phyloP scores from a whole-genome alignment of 2,888 invertebrate genomes.

The Onthophagus sagittarius region DNA sequence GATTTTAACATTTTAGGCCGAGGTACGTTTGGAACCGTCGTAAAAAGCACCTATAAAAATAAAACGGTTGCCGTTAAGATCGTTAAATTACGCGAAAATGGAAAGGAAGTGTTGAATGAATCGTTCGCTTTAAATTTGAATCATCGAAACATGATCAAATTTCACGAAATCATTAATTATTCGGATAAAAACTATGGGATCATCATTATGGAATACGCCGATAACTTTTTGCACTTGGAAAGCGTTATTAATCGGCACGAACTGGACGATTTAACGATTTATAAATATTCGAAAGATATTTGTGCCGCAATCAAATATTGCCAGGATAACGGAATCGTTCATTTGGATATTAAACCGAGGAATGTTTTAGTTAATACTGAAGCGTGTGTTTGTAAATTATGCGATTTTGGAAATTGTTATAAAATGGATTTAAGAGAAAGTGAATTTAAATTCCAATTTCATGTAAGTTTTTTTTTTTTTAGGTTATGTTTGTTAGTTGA shows the following conservation, averaged over 20 bases:
- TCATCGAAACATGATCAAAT: slow-evolving; percentile 40
- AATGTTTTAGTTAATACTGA: slow-evolving; percentile 41
- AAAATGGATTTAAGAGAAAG: background rate
- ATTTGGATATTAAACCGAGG: slow-evolving; percentile 45
- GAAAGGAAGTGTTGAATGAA: slow-evolving; percentile 32
- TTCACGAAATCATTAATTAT: slow-evolving; percentile 36
- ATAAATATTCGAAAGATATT: slow-evolving; percentile 36
- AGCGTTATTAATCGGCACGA: slow-evolving; percentile 34
- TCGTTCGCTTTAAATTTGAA: slow-evolving; percentile 35
- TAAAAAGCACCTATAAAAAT: slow-evolving; percentile 41
- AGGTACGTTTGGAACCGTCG: slow-evolving; percentile 45
- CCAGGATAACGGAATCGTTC: slow-evolving; percentile 39
- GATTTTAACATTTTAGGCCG: slow-evolving; percentile 39
- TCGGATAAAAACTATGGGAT: slow-evolving; percentile 34
- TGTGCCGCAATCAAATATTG: slow-evolving; percentile 39
- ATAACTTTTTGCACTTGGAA: slow-evolving; percentile 36
- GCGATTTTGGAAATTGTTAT: slow-evolving; percentile 45
- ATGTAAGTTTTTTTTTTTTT: slow-evolving; percentile 29
- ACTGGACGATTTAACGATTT: slow-evolving; percentile 17
- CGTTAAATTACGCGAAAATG: slow-evolving; percentile 29
- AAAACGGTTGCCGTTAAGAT: slow-evolving; percentile 42
- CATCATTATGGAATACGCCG: slow-evolving; percentile 42
- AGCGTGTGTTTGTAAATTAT: slow-evolving; percentile 39
- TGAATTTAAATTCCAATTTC: slow-evolving; percentile 24
- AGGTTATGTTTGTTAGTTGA: too few relatives aligned